phyloP scores from a whole-genome alignment of 2,797 vertebrate genomes.

The Syngnathus rostellatus region DNA sequence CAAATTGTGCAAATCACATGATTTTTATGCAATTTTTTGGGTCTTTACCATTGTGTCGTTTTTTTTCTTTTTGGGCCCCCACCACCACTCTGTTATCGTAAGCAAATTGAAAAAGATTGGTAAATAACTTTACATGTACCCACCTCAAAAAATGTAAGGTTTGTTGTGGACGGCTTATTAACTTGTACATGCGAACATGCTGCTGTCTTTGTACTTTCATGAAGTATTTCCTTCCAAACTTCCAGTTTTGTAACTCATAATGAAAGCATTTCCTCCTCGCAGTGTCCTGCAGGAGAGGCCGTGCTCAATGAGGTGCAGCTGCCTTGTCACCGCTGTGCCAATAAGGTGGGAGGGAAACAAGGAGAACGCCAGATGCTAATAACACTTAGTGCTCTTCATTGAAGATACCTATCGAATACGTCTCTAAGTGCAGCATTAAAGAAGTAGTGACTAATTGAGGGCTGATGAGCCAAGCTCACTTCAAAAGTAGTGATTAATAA shows the following conservation, averaged over 20 bases:
- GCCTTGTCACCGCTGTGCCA: conserved; percentile 46
- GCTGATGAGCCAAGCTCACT: conserved; percentile 24
- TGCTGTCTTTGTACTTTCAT: conserved; percentile 5
- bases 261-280: conserved; percentile 26
- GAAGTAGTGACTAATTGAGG: not conserved
- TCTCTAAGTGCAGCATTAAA: conserved; percentile 13
- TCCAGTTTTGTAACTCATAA: conserved; percentile 12
- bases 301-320: conserved; percentile 58
- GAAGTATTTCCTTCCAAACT: conserved; percentile 13
- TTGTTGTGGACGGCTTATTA: not conserved
- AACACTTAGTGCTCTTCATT: conserved; percentile 41
- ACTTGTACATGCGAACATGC: conserved; percentile 3
- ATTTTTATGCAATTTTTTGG: too few species aligned
- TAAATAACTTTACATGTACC: not conserved
- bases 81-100: not conserved
- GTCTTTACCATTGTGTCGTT: too few species aligned
- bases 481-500: conserved; percentile 34
- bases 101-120: not conserved
- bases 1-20: too few species aligned
- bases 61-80: too few species aligned
- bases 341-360: conserved; percentile 35
- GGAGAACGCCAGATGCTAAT: conserved; percentile 39
- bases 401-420: conserved; percentile 20
- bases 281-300: conserved; percentile 33
- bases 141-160: not conserved